Evolutionary conservation across 2,888 invertebrate genomes (phyloP), one percentile per base, ranked within the genome.

Genomic region (Acleris literana): DNA sequence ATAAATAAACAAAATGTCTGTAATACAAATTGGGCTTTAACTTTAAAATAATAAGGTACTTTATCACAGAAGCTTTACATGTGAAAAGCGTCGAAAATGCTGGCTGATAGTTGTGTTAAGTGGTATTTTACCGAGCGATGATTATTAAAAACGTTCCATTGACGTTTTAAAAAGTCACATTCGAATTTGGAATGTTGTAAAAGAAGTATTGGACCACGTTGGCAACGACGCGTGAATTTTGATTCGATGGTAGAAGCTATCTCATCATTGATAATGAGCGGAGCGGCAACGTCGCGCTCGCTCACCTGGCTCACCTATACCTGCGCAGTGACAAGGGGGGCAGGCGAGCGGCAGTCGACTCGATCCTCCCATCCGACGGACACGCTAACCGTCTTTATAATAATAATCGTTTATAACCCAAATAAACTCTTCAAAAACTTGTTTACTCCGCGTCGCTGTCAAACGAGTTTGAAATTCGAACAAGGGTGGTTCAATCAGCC

Each of bases 311-410:
- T 64, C 58, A 68, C 69, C 85, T 84, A 76, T 90, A 90, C 91
- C 90, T 91, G 91, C 90, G 90, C 90, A 90, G 79, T 90, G 90
- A 82, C 91, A 90, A 88, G 89, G 89, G 89, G 90, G 89, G 88
- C 86, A 80, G 81, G 85, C 84, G 75, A 78, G 74, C 79, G 73
- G 69, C 77, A 76, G 85, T 75, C 78, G 77, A 90, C 90, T 91
- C 88, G 88, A 85, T 83, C 84, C 85, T 75, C 77, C 84, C 85
- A 86, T 80, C 83, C 80, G 83, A 83, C 86, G 78, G 81, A 83
- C 84, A 80, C 85, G 86, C 85, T 83, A 72, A 69, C 69, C 66
- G 69, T 70, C 76, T 76, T 78, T 76, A 75, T 76, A 74, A 70
- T 74, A 69, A 56, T 71, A 69, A 73, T 71, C 78, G 76, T 83